Conservation (phyloP, 2,888 invertebrate species). For the Nasonia oneida region DNA sequence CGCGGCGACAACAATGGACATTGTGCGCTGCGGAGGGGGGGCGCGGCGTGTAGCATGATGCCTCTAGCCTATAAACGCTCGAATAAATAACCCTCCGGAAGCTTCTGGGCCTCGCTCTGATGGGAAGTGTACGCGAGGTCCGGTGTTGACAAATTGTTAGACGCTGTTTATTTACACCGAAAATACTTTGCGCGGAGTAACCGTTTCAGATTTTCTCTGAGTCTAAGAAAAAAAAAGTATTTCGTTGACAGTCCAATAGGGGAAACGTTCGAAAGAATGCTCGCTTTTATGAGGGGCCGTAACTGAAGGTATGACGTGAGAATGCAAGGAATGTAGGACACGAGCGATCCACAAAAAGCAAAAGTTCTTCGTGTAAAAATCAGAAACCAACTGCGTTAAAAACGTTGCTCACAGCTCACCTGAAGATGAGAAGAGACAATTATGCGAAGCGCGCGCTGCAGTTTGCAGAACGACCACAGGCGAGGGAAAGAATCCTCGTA, state of each 20-base stretch:
- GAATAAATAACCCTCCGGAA: conserved; percentile 67
- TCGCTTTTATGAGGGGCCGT: conserved; percentile 58
- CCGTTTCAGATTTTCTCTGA: background rate
- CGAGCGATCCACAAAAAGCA: background rate
- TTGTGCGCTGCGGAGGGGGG: background rate
- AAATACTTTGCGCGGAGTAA: background rate
- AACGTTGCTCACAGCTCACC: background rate
- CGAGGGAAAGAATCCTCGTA: background rate
- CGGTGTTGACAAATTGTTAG: background rate
- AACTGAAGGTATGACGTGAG: conserved; percentile 11
- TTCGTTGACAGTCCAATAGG: conserved; percentile 21
- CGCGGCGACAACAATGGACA: conserved; percentile 32
- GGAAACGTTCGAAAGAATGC: conserved; percentile 45
- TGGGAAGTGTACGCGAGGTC: conserved; percentile 56
- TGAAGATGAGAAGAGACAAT: background rate
- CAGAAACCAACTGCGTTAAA: background rate
- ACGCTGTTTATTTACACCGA: background rate
- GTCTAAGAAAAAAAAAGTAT: conserved; percentile 14
- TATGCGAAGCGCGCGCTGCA: background rate
- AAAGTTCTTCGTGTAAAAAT: conserved; percentile 11
- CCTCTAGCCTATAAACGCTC: conserved; percentile 64
- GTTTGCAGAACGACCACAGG: background rate
- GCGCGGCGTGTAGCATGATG: background rate
- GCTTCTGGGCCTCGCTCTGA: conserved; percentile 62
- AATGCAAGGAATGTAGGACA: conserved; percentile 30